A percentile compares a stretch with the other conserved stretches of the same genome.
Conservation (phyloP, 2,797 vertebrate species). For the Gallinago solitaria region DNA sequence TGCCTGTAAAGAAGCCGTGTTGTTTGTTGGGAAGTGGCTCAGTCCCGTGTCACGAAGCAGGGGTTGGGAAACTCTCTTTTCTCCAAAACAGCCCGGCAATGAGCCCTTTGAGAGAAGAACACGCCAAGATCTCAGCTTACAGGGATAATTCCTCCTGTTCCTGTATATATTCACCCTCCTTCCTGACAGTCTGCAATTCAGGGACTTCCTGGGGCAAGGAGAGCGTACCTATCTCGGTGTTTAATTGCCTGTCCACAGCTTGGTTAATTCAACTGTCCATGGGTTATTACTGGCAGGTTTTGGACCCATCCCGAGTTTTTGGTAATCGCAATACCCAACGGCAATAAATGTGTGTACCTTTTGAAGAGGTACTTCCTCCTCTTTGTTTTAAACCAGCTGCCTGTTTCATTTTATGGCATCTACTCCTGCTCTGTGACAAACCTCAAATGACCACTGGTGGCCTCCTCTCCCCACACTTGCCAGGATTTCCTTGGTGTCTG, state of each 20-base stretch:
- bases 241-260: neutral
- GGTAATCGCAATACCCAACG: neutral
- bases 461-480: neutral
- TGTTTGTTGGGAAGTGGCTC: neutral
- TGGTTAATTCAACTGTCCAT: neutral
- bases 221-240: fast-evolving
- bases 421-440: neutral
- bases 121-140: neutral
- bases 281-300: neutral
- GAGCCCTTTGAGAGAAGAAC: neutral
- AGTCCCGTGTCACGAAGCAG: neutral
- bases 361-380: neutral
- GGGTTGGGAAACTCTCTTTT: neutral
- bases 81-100: neutral
- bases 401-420: neutral
- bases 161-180: neutral
- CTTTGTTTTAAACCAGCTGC: neutral
- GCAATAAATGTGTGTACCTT: neutral
- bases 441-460: fast-evolving
- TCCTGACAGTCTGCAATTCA: neutral
- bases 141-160: neutral
- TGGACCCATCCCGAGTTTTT: neutral
- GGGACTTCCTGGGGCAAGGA: neutral
- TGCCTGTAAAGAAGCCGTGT: neutral
- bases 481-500: neutral